Evolutionary conservation across 92 coral and sea anemone genomes (phyloP).

Genomic region (Epizoanthus illoricatus): DNA sequence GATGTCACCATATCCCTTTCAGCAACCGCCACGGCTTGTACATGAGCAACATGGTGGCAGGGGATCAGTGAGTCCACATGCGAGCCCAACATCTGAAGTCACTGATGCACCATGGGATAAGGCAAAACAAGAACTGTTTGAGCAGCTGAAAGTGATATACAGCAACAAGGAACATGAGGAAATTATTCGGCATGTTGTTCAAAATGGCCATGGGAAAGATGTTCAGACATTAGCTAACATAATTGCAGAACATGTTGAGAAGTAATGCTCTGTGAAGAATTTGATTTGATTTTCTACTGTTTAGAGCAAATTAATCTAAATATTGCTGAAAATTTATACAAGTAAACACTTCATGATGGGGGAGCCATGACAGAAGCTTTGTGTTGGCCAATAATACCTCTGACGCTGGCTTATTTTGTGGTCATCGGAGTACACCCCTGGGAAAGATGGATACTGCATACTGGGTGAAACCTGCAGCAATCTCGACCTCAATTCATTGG

Average conservation of each 20-base stretch:
- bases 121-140: slow-evolving; percentile 3
- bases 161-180: slow-evolving; percentile 15
- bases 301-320: neutral
- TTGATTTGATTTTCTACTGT: neutral
- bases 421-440: no score
- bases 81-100: neutral
- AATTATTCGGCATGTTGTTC: slow-evolving; percentile 9
- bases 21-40: neutral
- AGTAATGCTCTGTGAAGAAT: neutral
- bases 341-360: neutral
- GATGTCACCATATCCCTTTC: slow-evolving; percentile 9
- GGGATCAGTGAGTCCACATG: neutral
- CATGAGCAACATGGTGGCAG: slow-evolving; percentile 10
- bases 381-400: no score
- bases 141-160: slow-evolving; percentile 12
- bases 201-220: slow-evolving; percentile 4
- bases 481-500: no score
- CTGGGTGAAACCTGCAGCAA: no score
- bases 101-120: slow-evolving; percentile 34
- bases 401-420: no score
- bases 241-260: slow-evolving; percentile 1
- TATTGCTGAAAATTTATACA: neutral
- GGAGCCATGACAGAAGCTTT: no score
- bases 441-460: no score
- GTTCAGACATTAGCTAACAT: neutral